Conservation (phyloP, 37 sponge, comb jelly and placozoan species). For the Agelas oroides region DNA sequence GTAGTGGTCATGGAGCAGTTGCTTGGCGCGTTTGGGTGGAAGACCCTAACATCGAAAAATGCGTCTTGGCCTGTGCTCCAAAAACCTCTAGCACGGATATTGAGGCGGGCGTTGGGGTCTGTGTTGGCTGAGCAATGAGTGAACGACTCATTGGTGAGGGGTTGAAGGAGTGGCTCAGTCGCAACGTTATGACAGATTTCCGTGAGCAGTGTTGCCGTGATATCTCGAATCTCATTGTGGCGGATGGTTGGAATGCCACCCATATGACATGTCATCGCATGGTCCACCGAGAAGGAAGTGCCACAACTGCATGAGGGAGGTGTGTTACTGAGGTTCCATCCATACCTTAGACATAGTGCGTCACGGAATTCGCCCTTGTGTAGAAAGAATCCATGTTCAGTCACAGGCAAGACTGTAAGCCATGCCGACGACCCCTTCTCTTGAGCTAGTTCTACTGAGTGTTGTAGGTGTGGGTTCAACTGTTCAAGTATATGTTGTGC, state of each 20-base stretch:
- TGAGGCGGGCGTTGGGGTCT: constrained; percentile 21
- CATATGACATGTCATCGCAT: constrained; percentile 13
- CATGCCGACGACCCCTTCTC: constrained; percentile 14
- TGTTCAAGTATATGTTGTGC: background rate
- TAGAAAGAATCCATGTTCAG: constrained; percentile 23
- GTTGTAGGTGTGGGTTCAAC: background rate
- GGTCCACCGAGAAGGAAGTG: constrained; percentile 12
- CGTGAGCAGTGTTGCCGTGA: constrained; percentile 2
- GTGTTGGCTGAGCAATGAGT: constrained; percentile 10
- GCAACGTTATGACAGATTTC: constrained; percentile 28
- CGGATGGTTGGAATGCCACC: constrained; percentile 26
- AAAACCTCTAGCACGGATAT: constrained; percentile 13
- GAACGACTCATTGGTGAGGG: constrained; percentile 22
- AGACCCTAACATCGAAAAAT: constrained; percentile 22
- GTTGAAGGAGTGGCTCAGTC: constrained; percentile 26
- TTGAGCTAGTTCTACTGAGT: background rate
- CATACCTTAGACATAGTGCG: constrained; percentile 32
- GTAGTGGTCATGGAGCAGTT: constrained; percentile 1
- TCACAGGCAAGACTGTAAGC: constrained; percentile 18
- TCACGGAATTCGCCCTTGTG: constrained; percentile 37
- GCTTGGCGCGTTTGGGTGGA: constrained; percentile 16
- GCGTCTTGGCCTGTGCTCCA: constrained; percentile 18
- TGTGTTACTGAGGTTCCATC: background rate
- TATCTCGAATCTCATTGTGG: constrained; percentile 29
- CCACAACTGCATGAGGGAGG: constrained; percentile 21